These are phyloP conservation scores for Heliconius ethilla DNA, from an alignment of 2,888 invertebrate genomes.

Conservation along the genomic window DNA sequence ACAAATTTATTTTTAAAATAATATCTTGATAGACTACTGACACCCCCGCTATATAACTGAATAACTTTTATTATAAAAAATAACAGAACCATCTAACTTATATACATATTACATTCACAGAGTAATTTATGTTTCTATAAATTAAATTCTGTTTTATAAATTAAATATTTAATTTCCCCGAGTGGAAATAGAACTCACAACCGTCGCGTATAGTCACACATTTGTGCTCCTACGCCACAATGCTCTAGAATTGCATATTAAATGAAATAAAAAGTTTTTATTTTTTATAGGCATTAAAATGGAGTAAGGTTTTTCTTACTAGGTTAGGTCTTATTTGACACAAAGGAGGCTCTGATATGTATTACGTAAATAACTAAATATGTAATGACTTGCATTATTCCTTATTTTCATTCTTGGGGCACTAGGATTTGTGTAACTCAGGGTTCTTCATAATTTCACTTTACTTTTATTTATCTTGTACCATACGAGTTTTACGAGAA, in stretches of 20 bases:
- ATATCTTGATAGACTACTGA: neutral
- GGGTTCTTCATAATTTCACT: neutral
- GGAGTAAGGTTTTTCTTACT: neutral
- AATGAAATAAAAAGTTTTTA: neutral
- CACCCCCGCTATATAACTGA: neutral
- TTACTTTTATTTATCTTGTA: neutral
- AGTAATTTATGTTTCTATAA: neutral
- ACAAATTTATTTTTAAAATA: neutral
- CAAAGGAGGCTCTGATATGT: neutral
- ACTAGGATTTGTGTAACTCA: neutral
- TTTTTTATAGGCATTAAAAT: neutral
- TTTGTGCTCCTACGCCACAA: too few species aligned
- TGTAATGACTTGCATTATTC: neutral
- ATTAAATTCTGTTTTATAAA: too few species aligned
- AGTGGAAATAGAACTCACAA: too few species aligned
- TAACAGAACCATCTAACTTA: neutral
- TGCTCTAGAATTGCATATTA: too few species aligned
- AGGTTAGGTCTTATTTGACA: neutral
- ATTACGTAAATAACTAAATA: neutral
- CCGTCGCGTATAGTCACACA: too few species aligned
- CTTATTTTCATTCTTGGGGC: neutral
- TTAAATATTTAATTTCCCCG: too few species aligned
- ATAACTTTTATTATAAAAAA: neutral
- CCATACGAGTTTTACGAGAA: neutral
- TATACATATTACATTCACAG: neutral